Evolutionary conservation across 2,797 vertebrate species (phyloP), one percentile per base, ranked within the genome.

Genomic region (Danionella dracula): DNA sequence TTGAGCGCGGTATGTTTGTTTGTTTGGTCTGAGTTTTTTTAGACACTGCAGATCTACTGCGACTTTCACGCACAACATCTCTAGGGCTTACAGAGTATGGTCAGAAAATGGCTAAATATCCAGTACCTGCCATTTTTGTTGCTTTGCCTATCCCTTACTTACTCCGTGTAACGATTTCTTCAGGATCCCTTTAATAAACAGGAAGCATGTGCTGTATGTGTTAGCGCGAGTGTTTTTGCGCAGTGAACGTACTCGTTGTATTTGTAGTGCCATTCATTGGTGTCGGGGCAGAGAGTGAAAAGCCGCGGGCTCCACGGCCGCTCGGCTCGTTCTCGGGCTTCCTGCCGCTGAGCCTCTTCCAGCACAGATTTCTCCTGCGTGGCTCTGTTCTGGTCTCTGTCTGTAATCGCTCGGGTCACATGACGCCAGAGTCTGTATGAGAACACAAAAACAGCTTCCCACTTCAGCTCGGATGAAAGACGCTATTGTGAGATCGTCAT

Each of bases 281-380:
- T 88, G 1, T 72, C 12, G 0, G 88, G 68, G 1, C 96, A 90
- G 1, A 87, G 87, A 11, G 1, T 74, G 87, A 99, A 99, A n/a
- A 97, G 92, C 49, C 69, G 83, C 0, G 95, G 83, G 15, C 37
- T 80, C 93, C 93, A 98, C 9, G 90, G 76, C 0, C 68, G 80
- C 34, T 95, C 93, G 74, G 88, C 93, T 48, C 90, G 81, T 70
- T 93, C 92, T 2, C 76, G 84, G 42, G 89, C 77, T 0, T 88
- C 86, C 10, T 64, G 89, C 48, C 95, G 82, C 85, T 98, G 96
- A 0, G 92, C 93, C 69, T 98, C 95, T 75, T 99, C 96, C 75
- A 99, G 79, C 0, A 90, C 84, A 73, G 87, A 94, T 77, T 99
- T 98, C 70, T 99, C 94, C 81, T 93, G 92, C 0, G 95, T 98